These are phyloP conservation scores for Recurvirostra avosetta DNA, from an alignment of 2,113 vertebrate genomes.

Conservation along the genomic window DNA sequence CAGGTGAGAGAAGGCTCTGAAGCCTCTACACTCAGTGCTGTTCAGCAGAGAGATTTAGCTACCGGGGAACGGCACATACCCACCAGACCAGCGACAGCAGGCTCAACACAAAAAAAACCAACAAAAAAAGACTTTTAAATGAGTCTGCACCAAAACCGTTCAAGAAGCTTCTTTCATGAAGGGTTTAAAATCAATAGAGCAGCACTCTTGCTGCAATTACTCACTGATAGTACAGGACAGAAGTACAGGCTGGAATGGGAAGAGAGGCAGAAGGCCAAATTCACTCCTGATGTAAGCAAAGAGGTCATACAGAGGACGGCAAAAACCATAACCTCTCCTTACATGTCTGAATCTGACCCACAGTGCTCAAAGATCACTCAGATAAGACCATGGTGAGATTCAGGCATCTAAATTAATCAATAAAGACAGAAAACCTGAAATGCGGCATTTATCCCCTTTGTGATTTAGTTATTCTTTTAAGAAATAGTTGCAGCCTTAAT, in stretches of 20 bases:
- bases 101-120: background rate
- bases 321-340: background rate
- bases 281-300: background rate
- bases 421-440: background rate
- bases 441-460: background rate
- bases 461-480: background rate
- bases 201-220: background rate
- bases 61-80: background rate
- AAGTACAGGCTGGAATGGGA: background rate
- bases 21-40: background rate
- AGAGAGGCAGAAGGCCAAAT: conserved; percentile 9
- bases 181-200: conserved; percentile 35
- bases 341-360: background rate
- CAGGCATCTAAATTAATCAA: background rate
- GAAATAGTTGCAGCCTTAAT: background rate
- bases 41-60: background rate
- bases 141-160: background rate
- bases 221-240: background rate
- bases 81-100: background rate
- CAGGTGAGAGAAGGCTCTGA: background rate
- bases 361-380: background rate
- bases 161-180: background rate
- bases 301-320: background rate
- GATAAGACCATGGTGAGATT: background rate
- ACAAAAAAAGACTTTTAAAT: background rate